Percentiles rank a stretch among this genome's conserved stretches.
Conservation (phyloP, 2,797 vertebrate genomes). For the Poeciliopsis infans region DNA sequence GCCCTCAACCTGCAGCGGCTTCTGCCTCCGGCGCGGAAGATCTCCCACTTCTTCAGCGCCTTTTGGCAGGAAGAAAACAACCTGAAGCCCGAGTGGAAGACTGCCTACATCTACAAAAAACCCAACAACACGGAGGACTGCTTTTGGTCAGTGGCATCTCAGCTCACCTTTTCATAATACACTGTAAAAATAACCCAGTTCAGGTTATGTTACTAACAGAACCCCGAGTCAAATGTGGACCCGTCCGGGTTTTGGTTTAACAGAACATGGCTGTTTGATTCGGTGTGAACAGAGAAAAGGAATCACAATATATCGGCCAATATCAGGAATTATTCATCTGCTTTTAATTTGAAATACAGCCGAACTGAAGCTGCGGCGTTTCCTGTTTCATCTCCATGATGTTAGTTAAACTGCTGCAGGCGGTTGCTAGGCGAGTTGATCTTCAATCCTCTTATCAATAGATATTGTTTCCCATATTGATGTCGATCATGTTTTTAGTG, state of each 20-base stretch:
- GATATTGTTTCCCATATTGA: too few relatives aligned
- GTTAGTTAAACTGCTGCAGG: too few relatives aligned
- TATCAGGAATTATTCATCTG: too few relatives aligned
- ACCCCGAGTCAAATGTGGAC: not conserved
- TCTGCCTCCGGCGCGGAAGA: constrained; percentile 90
- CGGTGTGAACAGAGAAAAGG: not conserved
- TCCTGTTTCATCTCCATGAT: too few relatives aligned
- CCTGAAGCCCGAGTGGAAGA: constrained; percentile 80
- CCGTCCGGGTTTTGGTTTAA: not conserved
- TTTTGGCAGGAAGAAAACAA: constrained; percentile 81
- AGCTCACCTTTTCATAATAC: not conserved
- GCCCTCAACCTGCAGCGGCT: constrained; percentile 87
- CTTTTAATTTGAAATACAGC: too few relatives aligned
- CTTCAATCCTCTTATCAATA: too few relatives aligned
- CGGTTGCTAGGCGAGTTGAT: too few relatives aligned
- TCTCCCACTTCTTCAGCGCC: constrained; percentile 84
- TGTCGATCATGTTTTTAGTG: too few relatives aligned
- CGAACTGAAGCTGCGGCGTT: too few relatives aligned
- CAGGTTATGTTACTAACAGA: not conserved
- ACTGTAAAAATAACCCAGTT: not conserved
- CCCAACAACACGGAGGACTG: constrained; percentile 83
- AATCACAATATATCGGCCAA: too few relatives aligned
- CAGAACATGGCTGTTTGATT: not conserved
- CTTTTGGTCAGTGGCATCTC: constrained; percentile 84
- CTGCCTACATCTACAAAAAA: constrained; percentile 89